Conservation (phyloP, 2,888 invertebrate genomes). For the Tetropium fuscum region DNA sequence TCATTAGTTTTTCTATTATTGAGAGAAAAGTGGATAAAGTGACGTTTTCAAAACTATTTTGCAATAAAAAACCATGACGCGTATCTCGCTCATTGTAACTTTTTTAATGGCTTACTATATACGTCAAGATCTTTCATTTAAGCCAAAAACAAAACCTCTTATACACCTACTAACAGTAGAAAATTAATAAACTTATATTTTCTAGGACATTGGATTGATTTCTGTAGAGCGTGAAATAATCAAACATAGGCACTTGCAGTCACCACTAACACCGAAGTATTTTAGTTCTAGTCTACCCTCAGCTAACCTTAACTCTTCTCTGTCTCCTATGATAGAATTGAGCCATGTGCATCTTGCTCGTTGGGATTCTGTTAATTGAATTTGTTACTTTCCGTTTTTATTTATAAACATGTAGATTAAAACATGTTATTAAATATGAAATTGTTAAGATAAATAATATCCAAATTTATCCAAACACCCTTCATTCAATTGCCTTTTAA, state of each 20-base stretch:
- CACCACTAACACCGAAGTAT: conserved; percentile 72
- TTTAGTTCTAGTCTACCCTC: conserved; percentile 68
- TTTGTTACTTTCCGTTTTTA: conserved; percentile 13
- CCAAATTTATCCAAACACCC: conserved; percentile 13
- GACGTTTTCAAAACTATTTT: no score
- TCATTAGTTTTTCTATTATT: no score
- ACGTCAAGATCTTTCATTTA: no score
- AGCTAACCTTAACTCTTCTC: conserved; percentile 70
- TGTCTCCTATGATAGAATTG: conserved; percentile 70
- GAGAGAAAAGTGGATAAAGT: no score
- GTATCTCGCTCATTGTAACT: no score
- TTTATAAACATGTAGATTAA: conserved; percentile 25
- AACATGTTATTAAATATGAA: conserved; percentile 41
- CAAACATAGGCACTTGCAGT: conserved; percentile 75
- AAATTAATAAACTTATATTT: conserved; percentile 14
- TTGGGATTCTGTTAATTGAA: conserved; percentile 55
- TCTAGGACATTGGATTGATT: conserved; percentile 72
- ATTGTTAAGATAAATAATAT: conserved; percentile 32
- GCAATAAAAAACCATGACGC: no score
- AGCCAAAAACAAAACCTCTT: no score
- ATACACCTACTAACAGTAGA: no score
- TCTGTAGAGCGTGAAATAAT: conserved; percentile 77
- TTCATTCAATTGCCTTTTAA: conserved; percentile 28
- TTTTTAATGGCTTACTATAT: no score
- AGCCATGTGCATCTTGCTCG: conserved; percentile 62